These are phyloP conservation scores for Xanthia togata DNA, from an alignment of 2,888 invertebrate species.

Conservation along the genomic window DNA sequence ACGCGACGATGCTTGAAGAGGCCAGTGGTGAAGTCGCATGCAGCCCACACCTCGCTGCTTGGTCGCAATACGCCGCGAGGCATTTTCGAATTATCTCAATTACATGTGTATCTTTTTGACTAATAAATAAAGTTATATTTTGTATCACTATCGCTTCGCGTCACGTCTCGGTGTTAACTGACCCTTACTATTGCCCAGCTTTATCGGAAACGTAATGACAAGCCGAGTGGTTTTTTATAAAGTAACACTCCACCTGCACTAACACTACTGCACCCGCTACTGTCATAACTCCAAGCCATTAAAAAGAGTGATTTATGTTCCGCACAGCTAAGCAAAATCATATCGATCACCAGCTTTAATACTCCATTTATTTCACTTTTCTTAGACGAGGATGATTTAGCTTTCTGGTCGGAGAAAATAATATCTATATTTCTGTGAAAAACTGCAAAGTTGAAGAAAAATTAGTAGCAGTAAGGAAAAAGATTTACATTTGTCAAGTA, in stretches of 20 bases:
- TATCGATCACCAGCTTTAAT: slow-evolving; percentile 8
- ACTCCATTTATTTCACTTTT: slow-evolving; percentile 3
- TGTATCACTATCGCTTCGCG: too few species aligned
- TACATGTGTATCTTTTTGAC: too few species aligned
- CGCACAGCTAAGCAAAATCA: background rate
- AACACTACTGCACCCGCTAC: background rate
- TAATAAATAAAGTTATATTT: too few species aligned
- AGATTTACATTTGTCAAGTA: background rate
- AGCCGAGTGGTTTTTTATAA: background rate
- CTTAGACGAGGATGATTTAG: background rate
- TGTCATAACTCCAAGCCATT: background rate
- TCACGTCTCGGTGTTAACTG: too few species aligned
- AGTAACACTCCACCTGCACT: background rate
- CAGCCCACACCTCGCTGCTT: too few species aligned
- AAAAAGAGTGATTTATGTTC: slow-evolving; percentile 28
- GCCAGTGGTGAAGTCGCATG: too few species aligned
- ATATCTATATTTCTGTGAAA: background rate
- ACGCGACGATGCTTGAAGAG: too few species aligned
- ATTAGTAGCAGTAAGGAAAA: background rate
- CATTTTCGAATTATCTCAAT: too few species aligned
- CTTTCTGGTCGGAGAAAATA: background rate
- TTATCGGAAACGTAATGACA: slow-evolving; percentile 9
- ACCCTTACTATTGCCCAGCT: too few species aligned
- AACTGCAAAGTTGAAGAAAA: background rate
- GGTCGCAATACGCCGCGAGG: too few species aligned